Base-by-base conservation (phyloP, 2,113 vertebrate species). In the Xenotilapia longispinis region DNA sequence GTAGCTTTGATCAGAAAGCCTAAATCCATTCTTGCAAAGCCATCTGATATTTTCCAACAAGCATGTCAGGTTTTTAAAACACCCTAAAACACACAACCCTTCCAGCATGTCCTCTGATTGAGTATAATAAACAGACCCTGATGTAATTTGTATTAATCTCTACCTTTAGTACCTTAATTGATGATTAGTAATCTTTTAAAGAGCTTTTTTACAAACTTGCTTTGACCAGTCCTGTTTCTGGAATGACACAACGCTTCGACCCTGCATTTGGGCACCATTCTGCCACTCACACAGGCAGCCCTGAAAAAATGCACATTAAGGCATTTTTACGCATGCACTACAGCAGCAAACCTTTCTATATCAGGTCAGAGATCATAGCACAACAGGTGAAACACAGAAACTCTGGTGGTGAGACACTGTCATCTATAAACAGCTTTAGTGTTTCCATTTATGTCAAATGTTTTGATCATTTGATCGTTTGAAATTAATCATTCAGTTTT, bases 131-230 rank as follows among this genome's bases (percentile, higher is more conserved):
- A 42, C n/a, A 70, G 38, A 70, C 65, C n/a, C 36, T 23, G 12
- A 23, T 23, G n/a, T 23, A 15, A 23, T 45, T 73, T 45, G n/a
- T 45, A 45, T 8, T 0, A 26, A 70, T 42, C 2, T 0, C 5
- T 10, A 73, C 7, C 65, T 70, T 68, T 40, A 68, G n/a, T 23
- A 70, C 11, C n/a, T 23, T 42, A 45, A 70, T 42, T 70, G 65
- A 42, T 42, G 65, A 70, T 42, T 14, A 42, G 21, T 70, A 23
- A 13, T 15, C 42, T 68, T 68, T 60, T 1, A 17, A 17, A 58
- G 57, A 58, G 26, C 8, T 9, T 6, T 58, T 58, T 58, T 31
- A 17, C 26, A 58, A 2, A 31, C 26, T 17, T 31, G 57, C 57
- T 31, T 58, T 58, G 26, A 58, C 57, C 14, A 9, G 0, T 58